phyloP scores from a whole-genome alignment of 2,888 invertebrate species.

The Diarsia brunnea region DNA sequence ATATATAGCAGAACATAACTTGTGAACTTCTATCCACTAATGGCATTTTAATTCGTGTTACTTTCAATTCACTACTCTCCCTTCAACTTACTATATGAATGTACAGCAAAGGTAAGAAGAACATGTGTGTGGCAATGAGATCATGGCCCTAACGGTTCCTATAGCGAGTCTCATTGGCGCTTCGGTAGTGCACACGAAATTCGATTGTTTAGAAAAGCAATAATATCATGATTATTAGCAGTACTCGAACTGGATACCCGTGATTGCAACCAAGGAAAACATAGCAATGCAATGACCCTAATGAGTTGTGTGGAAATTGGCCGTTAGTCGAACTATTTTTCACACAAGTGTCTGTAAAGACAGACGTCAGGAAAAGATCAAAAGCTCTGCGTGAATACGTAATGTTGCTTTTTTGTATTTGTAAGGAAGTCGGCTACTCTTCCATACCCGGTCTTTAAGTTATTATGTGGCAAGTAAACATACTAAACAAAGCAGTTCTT shows the following conservation, averaged over 20 bases:
- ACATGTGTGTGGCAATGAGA: conserved; percentile 78
- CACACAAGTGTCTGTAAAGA: conserved; percentile 38
- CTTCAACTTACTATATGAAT: conserved; percentile 10
- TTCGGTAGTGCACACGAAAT: conserved; percentile 75
- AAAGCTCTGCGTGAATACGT: conserved; percentile 21
- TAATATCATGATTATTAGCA: conserved; percentile 67
- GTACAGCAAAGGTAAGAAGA: conserved; percentile 63
- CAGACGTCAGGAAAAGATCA: conserved; percentile 13
- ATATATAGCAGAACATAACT: background rate
- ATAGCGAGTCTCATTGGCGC: conserved; percentile 67
- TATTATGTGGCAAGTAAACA: conserved; percentile 24
- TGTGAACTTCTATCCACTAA: conserved; percentile 9
- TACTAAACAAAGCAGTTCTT: conserved; percentile 39
- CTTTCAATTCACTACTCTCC: conserved; percentile 30
- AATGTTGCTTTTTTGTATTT: conserved; percentile 22
- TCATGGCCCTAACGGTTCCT: conserved; percentile 82
- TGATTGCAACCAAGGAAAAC: conserved; percentile 60
- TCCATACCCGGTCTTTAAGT: conserved; percentile 7
- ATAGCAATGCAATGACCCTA: conserved; percentile 65
- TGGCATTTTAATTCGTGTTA: conserved; percentile 21
- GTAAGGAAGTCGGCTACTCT: conserved; percentile 10
- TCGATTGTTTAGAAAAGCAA: conserved; percentile 81
- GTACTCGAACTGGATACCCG: conserved; percentile 51
- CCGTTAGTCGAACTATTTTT: conserved; percentile 48
- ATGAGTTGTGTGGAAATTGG: conserved; percentile 58